These are phyloP conservation scores for Pangasius macronema DNA, from an alignment of 2,797 vertebrate species.

Conservation along the genomic window DNA sequence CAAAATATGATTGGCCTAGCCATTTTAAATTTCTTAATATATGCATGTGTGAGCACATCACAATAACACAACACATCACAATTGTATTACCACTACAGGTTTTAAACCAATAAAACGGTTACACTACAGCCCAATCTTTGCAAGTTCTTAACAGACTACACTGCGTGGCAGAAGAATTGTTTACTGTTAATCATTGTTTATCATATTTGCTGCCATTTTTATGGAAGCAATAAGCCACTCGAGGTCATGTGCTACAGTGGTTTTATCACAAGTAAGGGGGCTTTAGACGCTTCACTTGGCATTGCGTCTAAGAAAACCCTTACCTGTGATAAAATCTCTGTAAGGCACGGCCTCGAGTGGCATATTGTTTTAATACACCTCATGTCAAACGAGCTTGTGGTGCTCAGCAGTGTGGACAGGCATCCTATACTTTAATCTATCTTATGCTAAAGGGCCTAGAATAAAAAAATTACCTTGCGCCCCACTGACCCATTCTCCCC, in stretches of 20 bases:
- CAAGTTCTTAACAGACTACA: not conserved
- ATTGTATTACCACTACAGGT: not conserved
- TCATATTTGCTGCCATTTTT: not conserved
- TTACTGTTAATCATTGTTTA: not conserved
- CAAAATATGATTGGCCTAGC: not conserved
- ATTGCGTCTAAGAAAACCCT: not conserved
- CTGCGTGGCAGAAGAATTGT: not conserved
- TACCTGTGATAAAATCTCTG: not conserved
- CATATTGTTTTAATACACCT: not conserved
- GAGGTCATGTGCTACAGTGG: not conserved
- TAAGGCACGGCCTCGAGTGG: not conserved
- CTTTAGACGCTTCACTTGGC: not conserved
- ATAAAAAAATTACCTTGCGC: slow-evolving; percentile 64
- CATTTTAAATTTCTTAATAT: not conserved
- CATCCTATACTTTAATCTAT: not conserved
- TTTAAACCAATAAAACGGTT: not conserved
- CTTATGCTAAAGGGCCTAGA: not conserved
- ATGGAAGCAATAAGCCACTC: not conserved
- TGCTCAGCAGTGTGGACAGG: not conserved
- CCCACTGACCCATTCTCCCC: slow-evolving; percentile 70
- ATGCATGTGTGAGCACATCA: not conserved
- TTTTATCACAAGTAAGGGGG: not conserved
- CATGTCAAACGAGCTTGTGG: not conserved
- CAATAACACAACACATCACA: no score
- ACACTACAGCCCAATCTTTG: not conserved